phyloP scores from a whole-genome alignment of 2,797 vertebrate species.

The Pteronotus mesoamericanus region DNA sequence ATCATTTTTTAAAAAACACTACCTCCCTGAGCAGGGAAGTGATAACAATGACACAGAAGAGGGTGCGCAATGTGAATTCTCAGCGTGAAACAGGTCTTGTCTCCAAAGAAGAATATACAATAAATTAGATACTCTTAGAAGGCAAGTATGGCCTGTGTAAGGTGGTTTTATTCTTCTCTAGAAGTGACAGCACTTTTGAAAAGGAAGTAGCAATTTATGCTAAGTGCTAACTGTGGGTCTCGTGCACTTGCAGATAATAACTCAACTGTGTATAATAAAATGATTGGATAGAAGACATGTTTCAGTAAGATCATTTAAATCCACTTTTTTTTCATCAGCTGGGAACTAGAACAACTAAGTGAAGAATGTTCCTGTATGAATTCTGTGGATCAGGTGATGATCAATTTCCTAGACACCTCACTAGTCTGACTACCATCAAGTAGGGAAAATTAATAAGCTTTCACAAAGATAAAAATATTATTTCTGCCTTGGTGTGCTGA shows the following conservation, averaged over 20 bases:
- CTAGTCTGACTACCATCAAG: neutral
- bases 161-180: neutral
- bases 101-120: neutral
- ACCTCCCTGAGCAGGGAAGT: neutral
- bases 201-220: neutral
- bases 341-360: neutral
- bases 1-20: neutral
- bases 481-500: neutral
- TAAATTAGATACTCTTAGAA: neutral
- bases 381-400: neutral
- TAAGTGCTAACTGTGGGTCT: neutral
- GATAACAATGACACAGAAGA: neutral
- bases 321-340: neutral
- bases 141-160: neutral
- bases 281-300: neutral
- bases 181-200: neutral
- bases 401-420: neutral
- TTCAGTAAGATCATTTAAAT: neutral
- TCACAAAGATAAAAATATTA: neutral
- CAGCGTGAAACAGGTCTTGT: neutral
- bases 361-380: neutral
- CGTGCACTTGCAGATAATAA: neutral
- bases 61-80: neutral
- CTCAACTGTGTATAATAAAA: neutral
- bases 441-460: neutral